Base-by-base conservation (phyloP, 1,140 invertebrate genomes). In the Drosophila fuyamai region DNA sequence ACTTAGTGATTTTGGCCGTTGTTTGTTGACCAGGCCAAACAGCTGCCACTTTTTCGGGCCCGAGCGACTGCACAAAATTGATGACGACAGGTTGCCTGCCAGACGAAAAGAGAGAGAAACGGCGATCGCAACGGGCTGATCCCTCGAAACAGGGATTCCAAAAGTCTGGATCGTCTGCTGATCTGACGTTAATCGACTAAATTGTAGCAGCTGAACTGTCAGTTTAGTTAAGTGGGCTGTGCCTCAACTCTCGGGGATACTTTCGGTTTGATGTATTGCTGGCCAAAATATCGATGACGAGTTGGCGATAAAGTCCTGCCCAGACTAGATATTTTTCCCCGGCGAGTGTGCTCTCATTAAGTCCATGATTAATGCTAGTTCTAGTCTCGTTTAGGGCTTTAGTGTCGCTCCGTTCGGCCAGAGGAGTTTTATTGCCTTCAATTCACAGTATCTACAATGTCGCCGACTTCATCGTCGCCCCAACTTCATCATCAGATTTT, bases 151-250 rank as follows among this genome's bases (percentile, higher is more conserved):
- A 60, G 35, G 54, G 57, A 62, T 67, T 48, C 57, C 8, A 38
- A 29, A 59, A 51, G 55, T 48, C 51, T 23, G 61, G 18, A 62
- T 77, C 56, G 46, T 63, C 72, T 72, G 76, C 47, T 47, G 57
- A 53, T 78, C 62, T 91, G 89, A 91, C 84, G 79, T 85, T 91
- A 91, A 91, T 91, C 81, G 89, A 82, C 70, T 74, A 83, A 91
- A 91, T 91, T 89, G 89, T 72, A 82, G 90, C 89, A 91, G 89
- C 89, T 91, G 89, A 81, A 72, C 79, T 82, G 81, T 85, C 86
- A 86, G 70, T 91, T 89, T 73, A 75, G 73, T 82, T 86, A 84
- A 91, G 76, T 85, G 84, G 80, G 68, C 66, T 78, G 79, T 76
- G 73, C 78, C 79, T 81, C 79, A 80, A 75, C 16, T 62, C 32